Evolutionary conservation across 2,797 vertebrate genomes (phyloP).

Genomic region (Sebastes umbrosus): DNA sequence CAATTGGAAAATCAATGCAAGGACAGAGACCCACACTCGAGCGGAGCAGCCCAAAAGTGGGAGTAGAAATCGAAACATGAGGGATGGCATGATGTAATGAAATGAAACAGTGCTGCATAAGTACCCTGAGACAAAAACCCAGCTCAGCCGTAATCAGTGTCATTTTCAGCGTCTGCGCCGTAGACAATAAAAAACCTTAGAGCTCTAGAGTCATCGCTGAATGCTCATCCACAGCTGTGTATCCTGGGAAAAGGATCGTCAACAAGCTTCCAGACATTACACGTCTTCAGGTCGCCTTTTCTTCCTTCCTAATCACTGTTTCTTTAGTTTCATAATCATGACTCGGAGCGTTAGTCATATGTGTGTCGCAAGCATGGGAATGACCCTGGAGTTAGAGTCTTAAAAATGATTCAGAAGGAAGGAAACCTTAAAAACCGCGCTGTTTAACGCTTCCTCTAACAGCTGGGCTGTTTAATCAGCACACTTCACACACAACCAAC

Average conservation of each 20-base stretch:
- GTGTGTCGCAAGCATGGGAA: slow-evolving; percentile 7
- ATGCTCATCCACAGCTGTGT: slow-evolving; percentile 27
- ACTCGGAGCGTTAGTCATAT: slow-evolving; percentile 56
- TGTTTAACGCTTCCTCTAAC: slow-evolving; percentile 17
- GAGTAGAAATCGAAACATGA: slow-evolving; percentile 60
- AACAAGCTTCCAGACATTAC: slow-evolving; percentile 58
- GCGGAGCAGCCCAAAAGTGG: slow-evolving; percentile 54
- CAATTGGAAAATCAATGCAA: slow-evolving; percentile 71
- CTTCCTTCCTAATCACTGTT: slow-evolving; percentile 28
- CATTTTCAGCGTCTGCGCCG: slow-evolving; percentile 27
- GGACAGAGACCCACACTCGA: slow-evolving; percentile 56
- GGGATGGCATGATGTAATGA: slow-evolving; percentile 68
- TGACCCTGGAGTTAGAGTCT: slow-evolving; percentile 23
- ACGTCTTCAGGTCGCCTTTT: slow-evolving; percentile 19
- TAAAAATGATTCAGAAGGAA: slow-evolving; percentile 46
- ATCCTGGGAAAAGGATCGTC: slow-evolving; percentile 25
- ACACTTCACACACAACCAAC: slow-evolving; percentile 5
- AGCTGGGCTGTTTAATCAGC: not conserved
- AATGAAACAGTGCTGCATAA: slow-evolving; percentile 54
- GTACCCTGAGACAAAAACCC: slow-evolving; percentile 47
- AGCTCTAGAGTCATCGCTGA: slow-evolving; percentile 11
- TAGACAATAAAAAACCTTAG: slow-evolving; percentile 11
- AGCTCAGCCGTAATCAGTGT: slow-evolving; percentile 51
- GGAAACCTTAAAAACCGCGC: slow-evolving; percentile 16
- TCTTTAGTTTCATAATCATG: slow-evolving; percentile 41